These are phyloP conservation scores for Sinonovacula constricta DNA, from an alignment of 1,140 invertebrate genomes.

Conservation along the genomic window DNA sequence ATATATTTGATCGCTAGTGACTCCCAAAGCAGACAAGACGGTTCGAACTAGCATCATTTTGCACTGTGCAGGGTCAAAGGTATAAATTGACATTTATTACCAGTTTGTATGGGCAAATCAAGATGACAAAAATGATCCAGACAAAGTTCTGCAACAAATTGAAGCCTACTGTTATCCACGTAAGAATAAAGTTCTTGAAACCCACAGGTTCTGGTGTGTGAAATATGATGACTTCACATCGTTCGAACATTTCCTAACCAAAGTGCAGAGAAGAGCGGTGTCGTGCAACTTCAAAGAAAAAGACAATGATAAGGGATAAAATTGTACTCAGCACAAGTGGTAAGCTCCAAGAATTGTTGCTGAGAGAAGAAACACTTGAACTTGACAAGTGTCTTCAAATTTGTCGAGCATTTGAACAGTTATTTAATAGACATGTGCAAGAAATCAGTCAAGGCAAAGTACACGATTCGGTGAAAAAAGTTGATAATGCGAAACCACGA, in stretches of 20 bases:
- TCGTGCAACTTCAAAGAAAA: constrained; percentile 27
- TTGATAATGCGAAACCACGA: too few species aligned
- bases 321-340: too few species aligned
- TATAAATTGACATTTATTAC: too few species aligned
- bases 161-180: too few species aligned
- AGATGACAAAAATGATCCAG: constrained; percentile 10
- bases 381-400: constrained; percentile 6
- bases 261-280: constrained; percentile 25
- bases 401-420: constrained; percentile 2
- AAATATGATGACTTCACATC: too few species aligned
- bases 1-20: too few species aligned
- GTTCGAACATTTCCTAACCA: constrained; percentile 24
- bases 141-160: constrained; percentile 20
- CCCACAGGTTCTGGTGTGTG: constrained; percentile 33
- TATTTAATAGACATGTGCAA: constrained; percentile 24
- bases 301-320: constrained; percentile 26
- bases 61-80: too few species aligned
- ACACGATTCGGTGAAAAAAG: too few species aligned
- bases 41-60: too few species aligned
- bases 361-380: constrained; percentile 11
- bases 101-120: constrained; percentile 15
- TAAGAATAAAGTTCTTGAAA: constrained; percentile 30
- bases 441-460: too few species aligned
- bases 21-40: too few species aligned
- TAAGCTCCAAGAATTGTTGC: constrained; percentile 12